These are phyloP conservation scores for Pseudomyrmex dendroicus DNA, from an alignment of 1,140 invertebrate species.

Conservation along the genomic window DNA sequence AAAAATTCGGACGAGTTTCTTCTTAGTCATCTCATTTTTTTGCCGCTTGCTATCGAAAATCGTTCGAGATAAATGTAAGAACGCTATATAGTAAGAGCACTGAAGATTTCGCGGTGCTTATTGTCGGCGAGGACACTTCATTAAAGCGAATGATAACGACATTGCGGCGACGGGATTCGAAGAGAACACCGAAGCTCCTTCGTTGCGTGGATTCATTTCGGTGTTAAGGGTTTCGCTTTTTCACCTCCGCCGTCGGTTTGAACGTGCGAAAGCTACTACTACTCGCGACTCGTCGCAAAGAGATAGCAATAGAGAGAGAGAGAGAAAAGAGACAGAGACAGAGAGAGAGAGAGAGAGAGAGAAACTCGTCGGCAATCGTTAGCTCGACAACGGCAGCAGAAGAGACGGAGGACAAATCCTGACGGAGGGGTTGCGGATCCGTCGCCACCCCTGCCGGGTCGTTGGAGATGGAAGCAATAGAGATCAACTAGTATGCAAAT, in stretches of 20 bases:
- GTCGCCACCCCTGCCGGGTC: constrained; percentile 79
- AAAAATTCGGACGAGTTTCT: too few species aligned
- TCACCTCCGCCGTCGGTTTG: constrained; percentile 35
- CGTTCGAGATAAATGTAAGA: neutral
- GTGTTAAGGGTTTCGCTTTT: constrained; percentile 74
- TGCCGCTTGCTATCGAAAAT: neutral
- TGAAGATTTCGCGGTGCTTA: constrained; percentile 9
- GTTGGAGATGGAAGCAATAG: constrained; percentile 86
- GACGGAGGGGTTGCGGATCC: constrained; percentile 80
- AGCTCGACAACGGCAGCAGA: constrained; percentile 55
- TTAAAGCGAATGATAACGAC: constrained; percentile 71
- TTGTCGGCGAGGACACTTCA: constrained; percentile 59
- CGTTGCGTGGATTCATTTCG: constrained; percentile 66
- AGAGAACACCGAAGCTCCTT: constrained; percentile 63
- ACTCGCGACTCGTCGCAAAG: constrained; percentile 38
- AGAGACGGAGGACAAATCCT: constrained; percentile 65
- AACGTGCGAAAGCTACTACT: constrained; percentile 65
- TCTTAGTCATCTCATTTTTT: neutral
- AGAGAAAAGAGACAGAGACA: neutral
- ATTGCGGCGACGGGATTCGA: constrained; percentile 57
- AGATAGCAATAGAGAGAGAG: constrained; percentile 70
- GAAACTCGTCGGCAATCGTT: constrained; percentile 63
- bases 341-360: constrained; percentile 27
- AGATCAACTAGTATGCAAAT: constrained; percentile 87
- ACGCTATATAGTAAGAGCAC: neutral